A percentile compares a stretch with the other conserved stretches of the same genome.
Evolutionary conservation across 2,113 vertebrate species (phyloP).

Genomic region (Prunella himalayana): DNA sequence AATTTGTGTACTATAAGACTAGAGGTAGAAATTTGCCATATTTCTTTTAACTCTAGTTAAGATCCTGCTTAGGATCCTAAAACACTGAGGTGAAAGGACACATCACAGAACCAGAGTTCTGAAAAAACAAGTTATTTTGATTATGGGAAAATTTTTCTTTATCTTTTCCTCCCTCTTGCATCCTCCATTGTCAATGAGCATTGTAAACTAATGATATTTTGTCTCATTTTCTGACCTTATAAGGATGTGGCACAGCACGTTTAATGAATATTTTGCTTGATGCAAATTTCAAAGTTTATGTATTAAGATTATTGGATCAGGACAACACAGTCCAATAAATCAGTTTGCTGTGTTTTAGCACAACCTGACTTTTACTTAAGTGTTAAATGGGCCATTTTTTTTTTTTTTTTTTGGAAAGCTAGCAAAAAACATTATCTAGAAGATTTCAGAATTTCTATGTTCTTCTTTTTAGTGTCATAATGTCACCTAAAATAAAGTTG

Average conservation of each 20-base stretch:
- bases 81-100: not conserved
- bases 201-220: not conserved
- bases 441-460: not conserved
- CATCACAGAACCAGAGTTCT: not conserved
- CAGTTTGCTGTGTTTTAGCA: not conserved
- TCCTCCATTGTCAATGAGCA: not conserved
- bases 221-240: not conserved
- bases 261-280: not conserved
- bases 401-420: not conserved
- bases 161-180: not conserved
- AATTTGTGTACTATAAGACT: not conserved
- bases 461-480: not conserved
- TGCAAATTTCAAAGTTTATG: not conserved
- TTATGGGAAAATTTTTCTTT: not conserved
- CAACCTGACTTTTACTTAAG: accelerated
- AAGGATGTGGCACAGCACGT: not conserved
- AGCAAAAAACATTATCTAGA: not conserved
- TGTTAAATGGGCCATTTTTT: accelerated
- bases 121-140: not conserved
- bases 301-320: not conserved
- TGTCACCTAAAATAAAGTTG: not conserved
- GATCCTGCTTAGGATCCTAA: not conserved
- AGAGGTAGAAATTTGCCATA: not conserved
- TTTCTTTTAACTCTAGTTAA: not conserved
- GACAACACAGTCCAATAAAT: not conserved